Evolutionary conservation across 30 jellyfish, hydroid and myxozoan genomes (phyloP).

Genomic region (Turritopsis dohrnii): DNA sequence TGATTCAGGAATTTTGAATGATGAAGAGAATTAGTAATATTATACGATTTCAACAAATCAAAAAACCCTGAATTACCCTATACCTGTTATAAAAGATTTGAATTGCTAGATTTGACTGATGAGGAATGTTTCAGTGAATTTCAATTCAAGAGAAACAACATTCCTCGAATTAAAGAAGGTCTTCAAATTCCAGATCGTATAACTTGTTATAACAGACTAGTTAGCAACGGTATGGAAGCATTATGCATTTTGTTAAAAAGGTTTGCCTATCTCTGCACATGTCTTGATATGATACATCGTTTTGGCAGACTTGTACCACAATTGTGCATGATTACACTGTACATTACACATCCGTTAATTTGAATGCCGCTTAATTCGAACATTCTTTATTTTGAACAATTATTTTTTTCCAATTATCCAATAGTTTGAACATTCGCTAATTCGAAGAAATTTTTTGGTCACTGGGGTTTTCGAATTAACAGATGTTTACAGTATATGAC

Average conservation of each 20-base stretch:
- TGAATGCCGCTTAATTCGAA: no score
- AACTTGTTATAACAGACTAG: background rate
- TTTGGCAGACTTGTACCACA: constrained; percentile 17
- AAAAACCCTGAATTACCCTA: background rate
- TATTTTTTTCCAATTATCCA: no score
- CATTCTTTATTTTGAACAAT: no score
- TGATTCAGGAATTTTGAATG: background rate
- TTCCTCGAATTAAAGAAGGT: background rate
- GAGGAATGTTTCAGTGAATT: constrained; percentile 12
- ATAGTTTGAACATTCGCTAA: no score
- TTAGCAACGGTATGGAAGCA: background rate
- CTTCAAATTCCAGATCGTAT: constrained; percentile 1
- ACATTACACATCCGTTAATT: no score
- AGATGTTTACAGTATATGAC: no score
- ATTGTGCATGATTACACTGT: background rate
- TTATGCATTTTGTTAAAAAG: background rate
- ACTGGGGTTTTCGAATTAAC: no score
- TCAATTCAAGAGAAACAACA: background rate
- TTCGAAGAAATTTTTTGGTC: no score
- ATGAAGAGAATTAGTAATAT: background rate
- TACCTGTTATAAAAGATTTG: background rate
- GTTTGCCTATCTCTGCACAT: no score
- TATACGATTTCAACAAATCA: background rate
- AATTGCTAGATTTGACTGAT: background rate
- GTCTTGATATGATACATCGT: background rate